Base-by-base conservation (phyloP, 2,888 invertebrate species). In the Unio pictorum region DNA sequence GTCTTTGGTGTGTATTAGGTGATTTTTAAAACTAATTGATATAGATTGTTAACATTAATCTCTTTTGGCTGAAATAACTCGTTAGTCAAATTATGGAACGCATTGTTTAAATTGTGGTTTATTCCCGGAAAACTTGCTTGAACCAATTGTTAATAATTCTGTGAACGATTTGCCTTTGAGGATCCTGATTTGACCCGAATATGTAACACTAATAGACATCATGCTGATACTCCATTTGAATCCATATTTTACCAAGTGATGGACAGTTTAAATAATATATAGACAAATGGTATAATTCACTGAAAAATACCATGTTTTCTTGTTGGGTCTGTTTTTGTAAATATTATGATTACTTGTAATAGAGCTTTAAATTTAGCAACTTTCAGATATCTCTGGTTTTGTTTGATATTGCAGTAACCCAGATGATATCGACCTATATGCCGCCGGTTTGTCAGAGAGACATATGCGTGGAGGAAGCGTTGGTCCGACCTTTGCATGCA, bases 371-470 rank as follows among this genome's bases (percentile, higher is more conserved):
- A 23, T 58, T 26, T n/a, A 23, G 17, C 28, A 18, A 60, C 30
- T 60, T 28, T n/a, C 60, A 23, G n/a, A 28, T 7, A 6, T 60
- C 5, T 28, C 1, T 4, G 17, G 5, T 60, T 60, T 8, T 26
- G 3, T 28, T 60, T 60, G 6, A 60, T n/a, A 54, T 69, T 76
- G 30, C 89, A 93, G 92, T 71, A 92, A 92, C 45, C 94, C 96
- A 0, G 93, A 95, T 7, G 96, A 97, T 88, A 93, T 97, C 55
- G 97, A 97, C 89, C 89, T 96, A 55, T 97, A 96, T 90, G 94
- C 95, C 1, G 97, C 96, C 0, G 95, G 95, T 0, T 87, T 96
- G 45, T 94, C 96, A n/a, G 97, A 97, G 87, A 92, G 92, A 8
- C 95, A 95, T 73, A 94, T 91, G 70, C 90, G 91, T 82, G 95